Evolutionary conservation across 2,888 invertebrate genomes (phyloP).

Genomic region (Pachycephus smyrnensis): DNA sequence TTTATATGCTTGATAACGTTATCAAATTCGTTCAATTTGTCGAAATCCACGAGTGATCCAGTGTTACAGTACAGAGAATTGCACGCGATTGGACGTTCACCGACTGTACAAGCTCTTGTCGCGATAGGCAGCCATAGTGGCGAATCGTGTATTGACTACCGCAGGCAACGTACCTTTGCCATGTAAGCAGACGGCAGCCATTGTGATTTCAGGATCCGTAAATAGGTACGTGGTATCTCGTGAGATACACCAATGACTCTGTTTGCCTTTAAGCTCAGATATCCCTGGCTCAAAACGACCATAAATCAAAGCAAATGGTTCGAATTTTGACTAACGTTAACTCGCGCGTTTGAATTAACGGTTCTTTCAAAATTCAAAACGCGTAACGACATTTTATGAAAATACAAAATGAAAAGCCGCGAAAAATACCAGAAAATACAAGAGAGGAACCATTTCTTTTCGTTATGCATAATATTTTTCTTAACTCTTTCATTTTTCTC

Average conservation of each 20-base stretch:
- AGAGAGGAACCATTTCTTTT: background rate
- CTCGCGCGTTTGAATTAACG: background rate
- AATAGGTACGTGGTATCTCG: background rate
- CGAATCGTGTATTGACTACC: conserved; percentile 29
- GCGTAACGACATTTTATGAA: no score
- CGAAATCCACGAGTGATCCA: background rate
- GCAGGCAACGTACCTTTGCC: background rate
- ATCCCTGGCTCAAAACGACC: background rate
- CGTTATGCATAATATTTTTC: background rate
- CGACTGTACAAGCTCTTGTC: background rate
- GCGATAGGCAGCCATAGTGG: conserved; percentile 19
- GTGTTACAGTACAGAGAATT: background rate
- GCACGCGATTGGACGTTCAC: background rate
- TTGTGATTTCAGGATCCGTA: background rate
- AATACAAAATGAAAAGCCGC: no score
- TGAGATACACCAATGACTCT: background rate
- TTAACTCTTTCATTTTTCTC: background rate
- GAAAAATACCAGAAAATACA: no score
- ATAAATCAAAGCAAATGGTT: background rate
- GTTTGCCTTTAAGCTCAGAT: background rate
- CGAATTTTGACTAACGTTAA: background rate
- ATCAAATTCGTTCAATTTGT: background rate
- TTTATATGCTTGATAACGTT: background rate
- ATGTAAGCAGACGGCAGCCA: background rate
- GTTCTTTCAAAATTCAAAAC: no score